Evolutionary conservation across 92 coral and sea anemone genomes (phyloP), one percentile per base, ranked within the genome.

Genomic region (Siderastrea radians): DNA sequence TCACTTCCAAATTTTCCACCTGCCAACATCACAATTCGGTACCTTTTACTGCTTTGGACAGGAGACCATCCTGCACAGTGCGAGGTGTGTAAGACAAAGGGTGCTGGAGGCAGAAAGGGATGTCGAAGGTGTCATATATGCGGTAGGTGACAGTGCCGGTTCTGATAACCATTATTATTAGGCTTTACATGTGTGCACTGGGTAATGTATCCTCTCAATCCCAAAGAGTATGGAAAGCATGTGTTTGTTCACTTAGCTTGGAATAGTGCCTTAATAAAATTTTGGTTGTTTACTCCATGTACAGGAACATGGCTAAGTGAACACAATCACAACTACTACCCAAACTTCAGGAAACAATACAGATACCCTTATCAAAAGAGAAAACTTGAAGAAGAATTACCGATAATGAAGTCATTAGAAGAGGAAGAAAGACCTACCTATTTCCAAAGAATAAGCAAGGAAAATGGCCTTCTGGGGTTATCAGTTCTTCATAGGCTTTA

Each of bases 21-120:
- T 3, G 90, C 16, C 44, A 51, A 78, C 7, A 85, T 81, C 11
- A 84, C 84, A 58, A 89, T 92, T 53, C 84, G 91, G 69, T 89
- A 80, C 38, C 67, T 93, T 15, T 47, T 93, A 49, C 79, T 90
- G 19, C 91, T 93, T 63, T 93, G 93, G 95, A 82, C 89, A 70
- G 91, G 95, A 49, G 95, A 93, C 83, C 91, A 90, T 83, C 95
- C 93, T 53, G 95, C 93, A 58, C 92, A 89, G 84, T 93, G 93
- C 78, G 95, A 93, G 82, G 79, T 93, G 60, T 90, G 93, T 57
- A 93, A 93, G 79, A 77, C 77, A 12, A 92, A 92, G 84, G 91
- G 95, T 17, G 91, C 95, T 78, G 95, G 95, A 76, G 93, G 91
- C 63, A 89, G 64, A 73, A 92, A 89, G 79, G 93, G 90, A 58